These are phyloP conservation scores for Shargacucullia verbasci DNA, from an alignment of 2,888 invertebrate genomes.

Conservation along the genomic window DNA sequence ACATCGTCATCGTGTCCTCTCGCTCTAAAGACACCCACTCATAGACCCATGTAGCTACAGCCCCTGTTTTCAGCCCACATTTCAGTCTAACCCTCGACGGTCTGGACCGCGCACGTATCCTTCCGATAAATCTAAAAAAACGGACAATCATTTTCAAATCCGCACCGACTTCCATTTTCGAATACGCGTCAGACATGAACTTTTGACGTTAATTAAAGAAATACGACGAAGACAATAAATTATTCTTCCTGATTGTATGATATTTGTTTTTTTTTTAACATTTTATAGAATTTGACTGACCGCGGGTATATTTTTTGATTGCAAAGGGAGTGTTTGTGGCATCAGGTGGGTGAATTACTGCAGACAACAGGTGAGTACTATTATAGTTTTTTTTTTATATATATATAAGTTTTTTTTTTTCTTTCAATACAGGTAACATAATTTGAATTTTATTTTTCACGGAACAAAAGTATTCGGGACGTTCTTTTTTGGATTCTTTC, in stretches of 20 bases:
- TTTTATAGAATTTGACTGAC: slow-evolving; percentile 33
- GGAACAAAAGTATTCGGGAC: no score
- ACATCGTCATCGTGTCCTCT: slow-evolving; percentile 53
- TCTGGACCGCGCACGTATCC: slow-evolving; percentile 60
- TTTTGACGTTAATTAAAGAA: slow-evolving; percentile 62
- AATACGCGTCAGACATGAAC: slow-evolving; percentile 63
- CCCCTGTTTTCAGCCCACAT: slow-evolving; percentile 80
- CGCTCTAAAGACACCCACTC: slow-evolving; percentile 80
- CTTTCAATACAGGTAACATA: not conserved
- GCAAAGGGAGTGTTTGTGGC: slow-evolving; percentile 56
- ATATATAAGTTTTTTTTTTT: no score
- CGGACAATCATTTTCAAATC: slow-evolving; percentile 61
- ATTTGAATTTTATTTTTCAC: no score
- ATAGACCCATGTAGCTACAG: slow-evolving; percentile 66
- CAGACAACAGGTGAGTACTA: slow-evolving; percentile 65
- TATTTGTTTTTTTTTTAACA: slow-evolving; percentile 21
- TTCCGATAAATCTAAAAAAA: slow-evolving; percentile 32
- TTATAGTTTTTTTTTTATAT: slow-evolving; percentile 2
- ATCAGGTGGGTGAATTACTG: slow-evolving; percentile 51
- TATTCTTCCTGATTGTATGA: slow-evolving; percentile 21
- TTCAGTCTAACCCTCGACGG: slow-evolving; percentile 75
- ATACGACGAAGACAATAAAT: slow-evolving; percentile 47
- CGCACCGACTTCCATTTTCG: slow-evolving; percentile 55
- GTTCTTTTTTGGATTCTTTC: no score
- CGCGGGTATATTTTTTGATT: slow-evolving; percentile 49